phyloP scores from a whole-genome alignment of 2,797 vertebrate genomes.

The Danio choprae region DNA sequence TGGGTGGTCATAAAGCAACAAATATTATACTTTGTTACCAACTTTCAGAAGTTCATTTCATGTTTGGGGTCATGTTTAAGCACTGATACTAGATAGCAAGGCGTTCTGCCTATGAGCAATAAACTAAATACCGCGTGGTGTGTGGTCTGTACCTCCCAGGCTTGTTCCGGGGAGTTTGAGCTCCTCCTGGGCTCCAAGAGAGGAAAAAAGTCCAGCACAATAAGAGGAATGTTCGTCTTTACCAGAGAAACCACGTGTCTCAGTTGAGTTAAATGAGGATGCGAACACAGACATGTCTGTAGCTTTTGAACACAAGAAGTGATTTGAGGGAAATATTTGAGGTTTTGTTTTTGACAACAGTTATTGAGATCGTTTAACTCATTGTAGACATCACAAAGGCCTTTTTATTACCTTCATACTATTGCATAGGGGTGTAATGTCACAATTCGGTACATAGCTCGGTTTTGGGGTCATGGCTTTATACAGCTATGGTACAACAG shows the following conservation, averaged over 20 bases:
- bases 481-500: no score
- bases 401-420: no score
- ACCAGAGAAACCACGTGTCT: constrained; percentile 63
- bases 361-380: neutral
- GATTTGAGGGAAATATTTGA: constrained; percentile 6
- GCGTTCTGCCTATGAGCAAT: constrained; percentile 56
- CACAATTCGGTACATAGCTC: no score
- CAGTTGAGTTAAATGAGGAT: constrained; percentile 75
- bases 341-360: constrained; percentile 6
- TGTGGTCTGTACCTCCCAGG: constrained; percentile 82
- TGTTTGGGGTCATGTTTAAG: constrained; percentile 59
- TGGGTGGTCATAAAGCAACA: constrained; percentile 75
- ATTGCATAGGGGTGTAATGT: no score
- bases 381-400: neutral
- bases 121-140: constrained; percentile 71
- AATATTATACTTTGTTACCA: constrained; percentile 73
- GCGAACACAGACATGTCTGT: constrained; percentile 71
- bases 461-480: no score
- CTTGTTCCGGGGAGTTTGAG: constrained; percentile 74
- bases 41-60: constrained; percentile 71
- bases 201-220: constrained; percentile 68
- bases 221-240: constrained; percentile 76
- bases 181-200: constrained; percentile 70
- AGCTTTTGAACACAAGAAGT: neutral
- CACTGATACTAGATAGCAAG: constrained; percentile 56